A percentile compares a stretch with the other conserved stretches of the same genome.
phyloP scores from a whole-genome alignment of 1,140 invertebrate species.

The Mercenaria mercenaria region DNA sequence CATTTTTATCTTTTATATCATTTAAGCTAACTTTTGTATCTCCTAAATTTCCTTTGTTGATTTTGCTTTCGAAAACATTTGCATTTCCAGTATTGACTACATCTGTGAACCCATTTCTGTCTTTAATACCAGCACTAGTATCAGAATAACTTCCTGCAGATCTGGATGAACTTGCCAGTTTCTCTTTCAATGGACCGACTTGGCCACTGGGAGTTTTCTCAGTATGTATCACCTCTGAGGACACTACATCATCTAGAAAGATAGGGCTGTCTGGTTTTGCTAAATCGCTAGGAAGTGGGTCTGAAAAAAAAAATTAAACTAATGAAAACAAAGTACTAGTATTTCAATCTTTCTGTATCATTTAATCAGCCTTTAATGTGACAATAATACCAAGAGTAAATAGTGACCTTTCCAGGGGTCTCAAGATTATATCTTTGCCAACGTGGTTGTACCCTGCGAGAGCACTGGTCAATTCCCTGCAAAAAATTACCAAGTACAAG shows the following conservation, averaged over 20 bases:
- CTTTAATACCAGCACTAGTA: not conserved
- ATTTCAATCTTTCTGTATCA: no score
- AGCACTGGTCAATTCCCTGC: no score
- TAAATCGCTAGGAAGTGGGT: constrained; percentile 81
- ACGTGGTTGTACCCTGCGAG: no score
- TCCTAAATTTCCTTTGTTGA: not conserved
- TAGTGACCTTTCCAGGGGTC: no score
- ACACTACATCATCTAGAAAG: constrained; percentile 79
- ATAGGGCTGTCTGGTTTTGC: constrained; percentile 71
- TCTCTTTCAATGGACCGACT: not conserved
- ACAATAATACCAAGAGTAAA: no score
- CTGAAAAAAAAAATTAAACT: constrained; percentile 70
- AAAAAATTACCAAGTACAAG: no score
- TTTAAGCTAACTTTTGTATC: no score
- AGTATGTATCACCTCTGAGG: constrained; percentile 78
- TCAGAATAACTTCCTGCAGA: not conserved
- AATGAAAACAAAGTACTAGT: not conserved
- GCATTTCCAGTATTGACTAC: not conserved
- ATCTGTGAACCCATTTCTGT: not conserved
- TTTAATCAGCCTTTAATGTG: no score
- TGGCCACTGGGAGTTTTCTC: not conserved
- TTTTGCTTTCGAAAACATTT: not conserved
- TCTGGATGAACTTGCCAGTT: not conserved
- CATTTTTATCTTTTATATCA: no score
- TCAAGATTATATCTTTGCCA: no score